Conservation (phyloP, 2,797 vertebrate species). For the Danio aesculapii region DNA sequence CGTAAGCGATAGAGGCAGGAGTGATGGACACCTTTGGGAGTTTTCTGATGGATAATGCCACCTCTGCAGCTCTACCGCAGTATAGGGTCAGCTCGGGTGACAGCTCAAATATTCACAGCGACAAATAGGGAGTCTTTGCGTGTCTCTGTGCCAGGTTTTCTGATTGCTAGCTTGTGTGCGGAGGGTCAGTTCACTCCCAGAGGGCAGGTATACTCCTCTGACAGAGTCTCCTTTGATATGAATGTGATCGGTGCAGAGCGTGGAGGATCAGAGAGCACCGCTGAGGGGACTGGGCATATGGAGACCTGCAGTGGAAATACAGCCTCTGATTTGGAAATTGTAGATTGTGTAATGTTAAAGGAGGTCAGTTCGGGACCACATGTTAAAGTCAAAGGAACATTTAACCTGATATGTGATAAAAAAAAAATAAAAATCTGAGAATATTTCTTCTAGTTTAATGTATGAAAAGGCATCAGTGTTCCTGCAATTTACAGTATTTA, state of each 20-base stretch:
- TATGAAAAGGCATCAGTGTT: too few species aligned
- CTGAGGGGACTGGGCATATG: neutral
- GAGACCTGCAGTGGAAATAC: constrained; percentile 2
- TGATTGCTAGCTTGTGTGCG: neutral
- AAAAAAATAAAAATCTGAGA: neutral
- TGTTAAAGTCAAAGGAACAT: neutral
- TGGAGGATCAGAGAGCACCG: constrained; percentile 13
- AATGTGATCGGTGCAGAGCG: constrained; percentile 3
- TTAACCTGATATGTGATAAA: constrained; percentile 4
- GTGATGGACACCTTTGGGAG: constrained; percentile 27
- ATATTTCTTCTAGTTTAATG: too few species aligned
- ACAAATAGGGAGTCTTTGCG: constrained; percentile 16
- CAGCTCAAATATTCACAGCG: constrained; percentile 23
- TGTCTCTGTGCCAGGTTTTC: constrained; percentile 17
- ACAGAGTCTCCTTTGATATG: constrained; percentile 12
- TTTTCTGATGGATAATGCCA: constrained; percentile 44
- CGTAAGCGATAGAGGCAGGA: constrained; percentile 1
- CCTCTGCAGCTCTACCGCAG: constrained; percentile 6
- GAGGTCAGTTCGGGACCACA: neutral
- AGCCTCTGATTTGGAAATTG: constrained; percentile 15
- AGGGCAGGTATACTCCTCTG: constrained; percentile 21
- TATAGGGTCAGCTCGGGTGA: constrained; percentile 22
- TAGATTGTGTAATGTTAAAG: constrained; percentile 1
- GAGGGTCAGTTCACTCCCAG: neutral
- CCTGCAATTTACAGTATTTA: too few species aligned